Conservation (phyloP, 2,797 vertebrate species). For the Iguana delicatissima region DNA sequence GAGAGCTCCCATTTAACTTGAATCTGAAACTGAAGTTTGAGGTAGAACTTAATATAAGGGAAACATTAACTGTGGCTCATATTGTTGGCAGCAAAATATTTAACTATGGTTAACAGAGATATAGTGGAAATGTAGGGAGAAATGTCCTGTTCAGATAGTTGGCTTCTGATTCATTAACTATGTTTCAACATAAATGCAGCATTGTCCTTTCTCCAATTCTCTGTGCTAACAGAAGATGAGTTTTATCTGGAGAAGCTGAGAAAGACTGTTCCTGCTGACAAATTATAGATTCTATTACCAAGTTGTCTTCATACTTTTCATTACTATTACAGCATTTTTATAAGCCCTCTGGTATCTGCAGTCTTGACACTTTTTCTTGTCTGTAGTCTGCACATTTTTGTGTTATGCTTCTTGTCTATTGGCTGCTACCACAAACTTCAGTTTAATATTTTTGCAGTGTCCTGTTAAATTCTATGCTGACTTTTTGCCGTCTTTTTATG, state of each 20-base stretch:
- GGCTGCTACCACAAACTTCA: background rate
- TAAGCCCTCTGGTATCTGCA: background rate
- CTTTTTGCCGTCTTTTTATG: background rate
- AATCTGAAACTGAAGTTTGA: background rate
- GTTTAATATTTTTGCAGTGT: background rate
- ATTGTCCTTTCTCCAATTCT: background rate
- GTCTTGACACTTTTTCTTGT: background rate
- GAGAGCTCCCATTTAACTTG: background rate
- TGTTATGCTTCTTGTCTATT: background rate
- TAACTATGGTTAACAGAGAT: background rate
- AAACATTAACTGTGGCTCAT: background rate
- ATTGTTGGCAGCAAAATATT: background rate
- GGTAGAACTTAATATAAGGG: background rate
- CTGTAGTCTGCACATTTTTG: background rate
- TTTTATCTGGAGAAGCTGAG: background rate
- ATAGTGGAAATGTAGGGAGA: background rate
- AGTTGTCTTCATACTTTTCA: background rate
- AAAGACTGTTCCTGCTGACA: background rate
- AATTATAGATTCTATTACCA: background rate
- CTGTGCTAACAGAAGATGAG: background rate
- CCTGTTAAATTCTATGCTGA: background rate
- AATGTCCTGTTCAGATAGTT: background rate
- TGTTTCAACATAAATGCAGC: background rate
- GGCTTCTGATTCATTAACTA: background rate
- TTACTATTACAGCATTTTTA: background rate